Evolutionary conservation across 2,888 invertebrate genomes (phyloP), one percentile per base, ranked within the genome.

Genomic region (Chrysodeixis includens): DNA sequence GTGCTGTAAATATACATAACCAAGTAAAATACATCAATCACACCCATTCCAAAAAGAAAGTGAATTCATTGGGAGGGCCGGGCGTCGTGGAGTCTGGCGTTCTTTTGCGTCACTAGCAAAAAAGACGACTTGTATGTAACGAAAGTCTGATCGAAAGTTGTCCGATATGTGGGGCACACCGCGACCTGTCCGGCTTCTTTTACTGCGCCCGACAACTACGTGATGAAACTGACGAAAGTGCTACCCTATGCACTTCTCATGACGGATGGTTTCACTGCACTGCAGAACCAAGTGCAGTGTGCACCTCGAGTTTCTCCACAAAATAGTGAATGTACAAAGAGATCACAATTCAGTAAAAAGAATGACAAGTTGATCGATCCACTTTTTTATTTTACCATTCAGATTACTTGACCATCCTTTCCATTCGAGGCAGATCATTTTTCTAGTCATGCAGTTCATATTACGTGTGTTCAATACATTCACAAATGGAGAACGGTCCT

Each of bases 101-200:
- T 86, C 83, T 84, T 83, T 86, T 81, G 84, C 84, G 86, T 87
- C 86, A 87, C 78, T 82, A 78, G 83, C 78, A 85, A 90, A 92
- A 91, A 92, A 91, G 88, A 88, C 86, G 83, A 89, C 86, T 88
- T 88, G 86, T 84, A 81, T 82, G 79, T 88, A 92, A 91, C 91
- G 94, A 94, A 94, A 94, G 94, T 94, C 88, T 86, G 89, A 94
- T 93, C 92, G 95, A 95, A 95, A 95, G 95, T 95, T 94, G 93
- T 84, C 84, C 84, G 89, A 92, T 93, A 94, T 94, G 94, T 95
- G 93, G 93, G 93, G 80, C 93, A 91, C 86, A 84, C 83, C 88
- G 84, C 88, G 88, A 84, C 86, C 89, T 86, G 89, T 90, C 91
- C 90, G 90, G 88, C 88, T 86, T 83, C 83, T 87, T 83, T 73